Evolutionary conservation across 2,113 vertebrate genomes (phyloP).

Genomic region (Porphyrio hochstetteri): DNA sequence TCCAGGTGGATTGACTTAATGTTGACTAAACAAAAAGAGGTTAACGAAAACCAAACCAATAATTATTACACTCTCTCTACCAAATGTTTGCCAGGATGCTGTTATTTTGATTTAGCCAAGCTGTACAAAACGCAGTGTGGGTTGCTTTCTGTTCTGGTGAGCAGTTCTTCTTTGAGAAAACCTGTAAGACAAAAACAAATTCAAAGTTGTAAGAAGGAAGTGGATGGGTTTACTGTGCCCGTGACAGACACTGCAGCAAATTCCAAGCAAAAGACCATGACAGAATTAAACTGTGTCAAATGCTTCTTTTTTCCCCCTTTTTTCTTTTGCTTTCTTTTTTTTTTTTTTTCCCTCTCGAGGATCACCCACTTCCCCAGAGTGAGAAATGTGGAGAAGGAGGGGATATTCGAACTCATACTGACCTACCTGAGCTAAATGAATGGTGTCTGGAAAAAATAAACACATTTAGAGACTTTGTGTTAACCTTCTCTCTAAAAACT

Average conservation of each 20-base stretch:
- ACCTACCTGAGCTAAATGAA: not conserved
- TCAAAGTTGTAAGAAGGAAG: not conserved
- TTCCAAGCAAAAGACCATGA: not conserved
- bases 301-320: not conserved
- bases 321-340: not conserved
- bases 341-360: not conserved
- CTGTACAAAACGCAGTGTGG: not conserved
- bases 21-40: constrained; percentile 79
- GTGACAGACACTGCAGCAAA: not conserved
- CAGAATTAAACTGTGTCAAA: not conserved
- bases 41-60: constrained; percentile 80
- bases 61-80: constrained; percentile 68
- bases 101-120: constrained; percentile 59
- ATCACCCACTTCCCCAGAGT: not conserved
- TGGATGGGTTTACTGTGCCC: not conserved
- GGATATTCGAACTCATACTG: not conserved
- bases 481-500: not conserved
- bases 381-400: not conserved
- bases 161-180: not conserved
- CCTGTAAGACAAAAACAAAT: not conserved
- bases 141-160: not conserved
- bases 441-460: not conserved
- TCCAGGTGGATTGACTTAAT: constrained; percentile 87
- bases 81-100: constrained; percentile 70
- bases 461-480: not conserved